Base-by-base conservation (phyloP, 2,113 vertebrate species). In the Dipodomys merriami region DNA sequence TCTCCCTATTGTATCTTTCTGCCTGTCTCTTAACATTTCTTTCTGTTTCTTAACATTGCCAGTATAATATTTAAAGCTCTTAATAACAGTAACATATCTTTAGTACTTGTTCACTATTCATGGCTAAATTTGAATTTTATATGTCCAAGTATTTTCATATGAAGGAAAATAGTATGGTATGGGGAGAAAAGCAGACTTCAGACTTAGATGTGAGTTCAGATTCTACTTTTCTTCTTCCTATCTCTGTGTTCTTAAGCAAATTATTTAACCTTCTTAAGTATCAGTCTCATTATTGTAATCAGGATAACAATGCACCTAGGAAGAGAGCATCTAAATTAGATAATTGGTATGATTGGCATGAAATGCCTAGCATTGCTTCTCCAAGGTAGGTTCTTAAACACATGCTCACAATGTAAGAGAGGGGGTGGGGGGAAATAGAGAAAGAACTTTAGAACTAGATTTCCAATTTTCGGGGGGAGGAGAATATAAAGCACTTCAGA, bases 51-150 rank as follows among this genome's bases (percentile, higher is more conserved):
- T 19, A 44, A 72, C 8, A 62, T 93, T 71, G 46, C 33, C 25
- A 73, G 19, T 64, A 30, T 71, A 60, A 67, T 88, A 80, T 65
- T 77, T 86, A 68, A 91, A 92, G 39, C 53, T 92, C n/a, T 92
- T 80, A 22, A 71, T 60, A 29, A 85, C n/a, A 39, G 90, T 80
- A 85, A 80, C 67, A 5, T 83, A 30, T 91, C 74, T 91, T 87
- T 25, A 82, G 7, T 90, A 80, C 67, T 86, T 39, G 53, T 9
- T 86, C 86, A 39, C 46, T 74, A 18, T 88, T 68, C 49, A 53
- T 79, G n/a, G 62, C 68, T 71, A 62, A 62, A 74, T 81, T 74
- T 93, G 30, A 92, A 62, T 90, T 90, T 91, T 62, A 73, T 22
- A 39, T 15, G 62, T 9, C 53, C 33, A 18, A 64, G 8, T 92